A percentile compares a stretch with the other conserved stretches of the same genome.
Conservation (phyloP, 2,888 invertebrate genomes). For the Orchesella flavescens region DNA sequence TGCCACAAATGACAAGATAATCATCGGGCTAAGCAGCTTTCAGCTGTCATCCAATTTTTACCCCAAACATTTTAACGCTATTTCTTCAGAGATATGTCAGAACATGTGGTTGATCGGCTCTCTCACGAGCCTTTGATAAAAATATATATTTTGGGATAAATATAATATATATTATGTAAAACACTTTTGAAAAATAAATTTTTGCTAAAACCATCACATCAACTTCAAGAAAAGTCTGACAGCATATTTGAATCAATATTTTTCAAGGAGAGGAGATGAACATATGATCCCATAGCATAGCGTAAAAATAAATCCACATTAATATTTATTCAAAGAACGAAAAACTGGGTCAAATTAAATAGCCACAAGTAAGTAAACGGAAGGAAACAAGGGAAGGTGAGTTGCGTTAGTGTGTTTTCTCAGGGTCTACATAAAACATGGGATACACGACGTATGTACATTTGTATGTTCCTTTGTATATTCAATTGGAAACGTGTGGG, state of each 20-base stretch:
- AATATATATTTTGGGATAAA: too few relatives aligned
- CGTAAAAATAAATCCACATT: slow-evolving; percentile 39
- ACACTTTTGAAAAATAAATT: neutral
- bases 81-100: neutral
- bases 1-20: slow-evolving; percentile 48
- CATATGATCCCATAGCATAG: neutral
- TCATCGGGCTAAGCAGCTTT: slow-evolving; percentile 42
- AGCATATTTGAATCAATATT: neutral
- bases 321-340: slow-evolving; percentile 44
- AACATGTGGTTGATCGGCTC: too few relatives aligned
- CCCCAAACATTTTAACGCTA: neutral
- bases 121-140: too few relatives aligned
- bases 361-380: slow-evolving; percentile 46
- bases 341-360: slow-evolving; percentile 55
- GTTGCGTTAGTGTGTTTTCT: neutral
- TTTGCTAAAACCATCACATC: neutral
- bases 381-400: slow-evolving; percentile 36
- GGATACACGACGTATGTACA: slow-evolving; percentile 20
- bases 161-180: neutral
- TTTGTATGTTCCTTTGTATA: slow-evolving; percentile 39
- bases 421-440: slow-evolving; percentile 39
- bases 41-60: slow-evolving; percentile 41
- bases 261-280: neutral
- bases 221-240: too few relatives aligned
- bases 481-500: slow-evolving; percentile 38